A percentile compares a stretch with the other conserved stretches of the same genome.
phyloP scores from a whole-genome alignment of 2,797 vertebrate species.

The Cyprinella venusta region DNA sequence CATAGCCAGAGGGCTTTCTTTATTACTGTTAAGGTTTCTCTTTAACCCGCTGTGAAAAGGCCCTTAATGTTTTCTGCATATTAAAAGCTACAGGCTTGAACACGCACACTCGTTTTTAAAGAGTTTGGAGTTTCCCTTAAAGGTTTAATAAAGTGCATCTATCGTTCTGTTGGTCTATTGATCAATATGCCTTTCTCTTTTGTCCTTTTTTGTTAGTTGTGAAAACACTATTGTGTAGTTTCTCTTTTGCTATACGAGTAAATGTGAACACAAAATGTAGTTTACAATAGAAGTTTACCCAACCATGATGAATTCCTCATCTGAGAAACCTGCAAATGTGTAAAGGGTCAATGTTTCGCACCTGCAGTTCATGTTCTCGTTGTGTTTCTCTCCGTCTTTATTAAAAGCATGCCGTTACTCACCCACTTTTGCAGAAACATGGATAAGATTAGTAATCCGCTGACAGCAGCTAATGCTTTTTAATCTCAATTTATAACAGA shows the following conservation, averaged over 20 bases:
- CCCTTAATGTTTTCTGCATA: slow-evolving; percentile 27
- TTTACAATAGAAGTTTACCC: too few relatives aligned
- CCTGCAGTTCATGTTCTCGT: not conserved
- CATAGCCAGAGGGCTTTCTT: slow-evolving; percentile 2
- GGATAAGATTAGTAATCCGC: not conserved
- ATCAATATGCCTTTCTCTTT: not conserved
- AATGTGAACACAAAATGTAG: too few relatives aligned
- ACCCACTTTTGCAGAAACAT: not conserved
- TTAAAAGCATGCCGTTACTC: not conserved
- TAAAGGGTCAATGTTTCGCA: not conserved
- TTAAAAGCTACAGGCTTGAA: not conserved
- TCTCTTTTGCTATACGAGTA: too few relatives aligned
- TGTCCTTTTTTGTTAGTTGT: too few relatives aligned
- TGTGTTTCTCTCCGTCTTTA: not conserved
- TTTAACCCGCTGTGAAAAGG: not conserved
- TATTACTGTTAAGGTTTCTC: slow-evolving; percentile 1
- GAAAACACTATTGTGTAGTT: too few relatives aligned
- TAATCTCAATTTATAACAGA: not conserved
- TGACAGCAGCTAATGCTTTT: not conserved
- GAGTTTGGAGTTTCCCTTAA: not conserved
- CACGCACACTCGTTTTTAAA: not conserved
- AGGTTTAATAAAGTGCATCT: not conserved
- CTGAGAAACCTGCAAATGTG: too few relatives aligned
- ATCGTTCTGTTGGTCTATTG: not conserved
- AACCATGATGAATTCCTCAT: too few relatives aligned